Conservation (phyloP, 2,797 vertebrate species). For the Pipistrellus pygmaeus region DNA sequence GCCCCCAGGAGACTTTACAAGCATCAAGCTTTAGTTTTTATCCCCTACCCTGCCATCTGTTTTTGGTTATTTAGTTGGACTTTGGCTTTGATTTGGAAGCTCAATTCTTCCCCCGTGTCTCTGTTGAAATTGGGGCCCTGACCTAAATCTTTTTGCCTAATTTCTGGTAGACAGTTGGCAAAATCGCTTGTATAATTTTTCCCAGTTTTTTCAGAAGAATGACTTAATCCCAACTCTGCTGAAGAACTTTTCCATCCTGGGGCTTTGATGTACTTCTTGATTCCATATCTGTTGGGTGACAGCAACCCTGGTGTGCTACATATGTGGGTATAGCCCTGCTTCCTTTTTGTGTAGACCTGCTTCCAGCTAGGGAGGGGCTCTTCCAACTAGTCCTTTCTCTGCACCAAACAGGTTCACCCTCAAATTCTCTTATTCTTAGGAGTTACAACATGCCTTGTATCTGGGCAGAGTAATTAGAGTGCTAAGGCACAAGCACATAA, state of each 20-base stretch:
- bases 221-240: background rate
- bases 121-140: constrained; percentile 1
- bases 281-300: background rate
- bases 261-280: background rate
- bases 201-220: background rate
- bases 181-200: background rate
- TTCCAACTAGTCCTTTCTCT: constrained; percentile 32
- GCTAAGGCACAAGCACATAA: background rate
- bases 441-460: constrained; percentile 8
- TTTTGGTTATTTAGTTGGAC: constrained; percentile 26
- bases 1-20: background rate
- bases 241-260: background rate
- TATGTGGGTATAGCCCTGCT: background rate
- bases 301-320: background rate
- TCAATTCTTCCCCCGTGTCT: constrained; percentile 10
- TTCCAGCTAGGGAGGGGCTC: background rate
- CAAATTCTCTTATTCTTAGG: background rate
- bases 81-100: background rate
- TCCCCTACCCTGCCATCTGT: background rate
- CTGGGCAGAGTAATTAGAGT: constrained; percentile 17
- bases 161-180: constrained; percentile 46
- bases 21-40: background rate
- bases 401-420: background rate
- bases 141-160: constrained; percentile 10
- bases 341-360: background rate